Conservation (phyloP, 1,140 invertebrate genomes). For the Apis mellifera region Amel_HAv3.1 CM009942.2:11193501-11194000, state of each 20-base stretch:
- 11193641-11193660: neutral
- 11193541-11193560: neutral
- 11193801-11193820: constrained; percentile 4
- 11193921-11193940: constrained; percentile 21
- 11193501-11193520: neutral
- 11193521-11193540: neutral
- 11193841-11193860: too few relatives aligned
- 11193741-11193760: neutral
- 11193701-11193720: too few relatives aligned
- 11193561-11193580: neutral
- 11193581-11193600: neutral
- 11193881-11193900: neutral
- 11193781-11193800: too few relatives aligned
- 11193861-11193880: neutral
- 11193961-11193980: constrained; percentile 48
- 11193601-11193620: neutral
- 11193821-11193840: neutral
- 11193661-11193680: neutral
- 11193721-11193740: neutral
- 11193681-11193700: neutral
- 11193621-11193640: neutral
- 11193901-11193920: too few relatives aligned
- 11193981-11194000: constrained; percentile 37
- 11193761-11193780: neutral
- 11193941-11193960: constrained; percentile 32